A percentile compares a stretch with the other conserved stretches of the same genome.
Conservation (phyloP, 2,113 vertebrate species). For the Lasiurus borealis region DNA sequence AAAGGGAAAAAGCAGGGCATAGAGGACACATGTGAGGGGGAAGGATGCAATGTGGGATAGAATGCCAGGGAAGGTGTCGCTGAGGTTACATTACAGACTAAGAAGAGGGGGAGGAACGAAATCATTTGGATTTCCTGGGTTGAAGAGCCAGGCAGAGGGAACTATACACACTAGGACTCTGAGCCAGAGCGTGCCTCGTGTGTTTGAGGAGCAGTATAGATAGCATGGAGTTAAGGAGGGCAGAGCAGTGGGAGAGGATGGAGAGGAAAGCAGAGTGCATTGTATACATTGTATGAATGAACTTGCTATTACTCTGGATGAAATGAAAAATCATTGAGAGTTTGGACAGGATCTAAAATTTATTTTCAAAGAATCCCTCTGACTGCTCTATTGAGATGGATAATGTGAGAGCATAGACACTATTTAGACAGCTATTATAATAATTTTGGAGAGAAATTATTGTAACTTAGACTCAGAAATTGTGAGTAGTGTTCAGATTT, state of each 20-base stretch:
- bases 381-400: background rate
- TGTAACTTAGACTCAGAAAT: background rate
- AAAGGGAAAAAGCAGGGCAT: background rate
- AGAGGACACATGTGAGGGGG: background rate
- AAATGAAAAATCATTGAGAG: background rate
- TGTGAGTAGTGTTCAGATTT: background rate
- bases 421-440: background rate
- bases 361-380: background rate
- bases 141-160: background rate
- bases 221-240: background rate
- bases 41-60: background rate
- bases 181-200: background rate
- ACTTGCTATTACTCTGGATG: background rate
- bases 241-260: background rate
- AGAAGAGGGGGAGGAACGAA: background rate
- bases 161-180: no score
- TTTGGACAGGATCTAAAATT: background rate
- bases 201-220: background rate
- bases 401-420: background rate
- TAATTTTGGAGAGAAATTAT: background rate
- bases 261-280: background rate
- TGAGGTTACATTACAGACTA: background rate
- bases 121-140: background rate
- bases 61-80: background rate
- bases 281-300: background rate